These are phyloP conservation scores for Phylloscopus trochilus DNA, from an alignment of 2,113 vertebrate genomes.

Conservation along the genomic window DNA sequence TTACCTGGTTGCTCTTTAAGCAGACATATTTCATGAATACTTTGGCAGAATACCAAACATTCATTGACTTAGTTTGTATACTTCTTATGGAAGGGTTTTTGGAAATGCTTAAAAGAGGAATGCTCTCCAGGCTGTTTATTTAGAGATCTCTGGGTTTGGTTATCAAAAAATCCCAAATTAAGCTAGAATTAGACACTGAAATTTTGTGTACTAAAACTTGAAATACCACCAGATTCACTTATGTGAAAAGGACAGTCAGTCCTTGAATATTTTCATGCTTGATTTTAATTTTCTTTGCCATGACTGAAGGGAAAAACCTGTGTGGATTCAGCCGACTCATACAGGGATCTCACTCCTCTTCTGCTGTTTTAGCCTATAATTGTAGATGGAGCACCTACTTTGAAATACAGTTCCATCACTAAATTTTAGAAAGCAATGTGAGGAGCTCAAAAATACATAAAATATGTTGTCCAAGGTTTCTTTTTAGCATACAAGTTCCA, in stretches of 20 bases:
- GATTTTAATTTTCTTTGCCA: background rate
- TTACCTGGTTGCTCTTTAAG: background rate
- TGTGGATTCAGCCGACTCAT: background rate
- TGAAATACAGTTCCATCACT: background rate
- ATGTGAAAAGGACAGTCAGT: background rate
- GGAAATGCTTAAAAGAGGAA: conserved; percentile 16
- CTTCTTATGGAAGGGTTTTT: background rate
- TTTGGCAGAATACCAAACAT: background rate
- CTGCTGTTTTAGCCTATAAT: background rate
- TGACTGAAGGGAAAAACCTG: background rate
- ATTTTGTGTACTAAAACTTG: background rate
- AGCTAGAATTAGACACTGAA: background rate
- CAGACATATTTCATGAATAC: background rate
- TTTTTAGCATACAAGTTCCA: background rate
- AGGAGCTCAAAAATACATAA: background rate
- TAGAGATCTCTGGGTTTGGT: background rate
- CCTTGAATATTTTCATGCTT: background rate
- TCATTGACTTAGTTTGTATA: background rate
- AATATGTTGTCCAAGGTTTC: background rate
- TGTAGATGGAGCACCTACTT: background rate
- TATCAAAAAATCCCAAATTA: conserved; percentile 22
- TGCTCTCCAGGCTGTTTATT: background rate
- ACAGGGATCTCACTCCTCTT: background rate
- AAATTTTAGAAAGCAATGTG: background rate
- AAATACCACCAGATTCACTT: background rate